Evolutionary conservation across 2,113 vertebrate species (phyloP), one percentile per base, ranked within the genome.

Genomic region (Mungos mungo): DNA sequence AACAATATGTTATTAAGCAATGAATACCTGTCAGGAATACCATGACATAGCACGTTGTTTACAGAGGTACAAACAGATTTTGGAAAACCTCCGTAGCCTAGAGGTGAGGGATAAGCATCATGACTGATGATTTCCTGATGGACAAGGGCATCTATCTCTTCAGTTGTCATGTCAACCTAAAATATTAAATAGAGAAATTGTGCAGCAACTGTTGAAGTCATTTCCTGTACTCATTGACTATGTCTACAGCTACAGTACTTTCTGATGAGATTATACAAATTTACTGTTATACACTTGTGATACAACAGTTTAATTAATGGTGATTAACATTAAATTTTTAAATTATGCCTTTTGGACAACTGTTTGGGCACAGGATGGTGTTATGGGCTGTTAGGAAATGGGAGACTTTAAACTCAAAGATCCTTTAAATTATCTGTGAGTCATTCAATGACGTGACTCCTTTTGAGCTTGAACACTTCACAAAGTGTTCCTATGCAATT

Each of bases 121-220:
- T 99, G 99, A 97, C 98, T 98, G 98, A 99, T 99, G 86, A 99
- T 99, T 98, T 99, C 99, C 97, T 99, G 99, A 98, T 99, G 99
- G 98, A 99, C 99, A 77, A 99, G 99, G 97, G 98, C 99, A 98
- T 99, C 99, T 97, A 99, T 99, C 98, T 99, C 99, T 98, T 99
- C 99, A 95, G 99, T 99, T 98, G 99, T 99, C 99, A 99, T 99
- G 97, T 99, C 99, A 98, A 99, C 99, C 99, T 99, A 98, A 98
- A 99, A 98, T 96, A 98, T 96, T 95, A 98, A 99, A 98, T 90
- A 98, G 97, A 98, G 98, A 97, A 98, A 95, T 86, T 95, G 66
- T 95, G 91, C 88, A 98, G 98, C 63, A 93, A 97, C 94, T 98
- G 87, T 81, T 98, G 97, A 96, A 98, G 95, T 97, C 23, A 98